Conservation (phyloP, 2,888 invertebrate species). For the Hirtodrosophila alboralis region DNA sequence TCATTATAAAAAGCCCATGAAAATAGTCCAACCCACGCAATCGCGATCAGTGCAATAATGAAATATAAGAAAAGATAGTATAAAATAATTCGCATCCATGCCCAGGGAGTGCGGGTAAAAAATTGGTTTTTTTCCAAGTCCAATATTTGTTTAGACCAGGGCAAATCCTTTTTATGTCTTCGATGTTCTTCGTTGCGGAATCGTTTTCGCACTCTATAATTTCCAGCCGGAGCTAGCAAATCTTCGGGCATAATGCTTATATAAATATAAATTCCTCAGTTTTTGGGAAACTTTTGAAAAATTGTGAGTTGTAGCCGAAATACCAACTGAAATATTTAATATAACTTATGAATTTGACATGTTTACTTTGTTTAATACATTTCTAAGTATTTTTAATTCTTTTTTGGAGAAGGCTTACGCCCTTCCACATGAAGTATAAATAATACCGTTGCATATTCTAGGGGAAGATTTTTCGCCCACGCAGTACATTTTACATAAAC, state of each 20-base stretch:
- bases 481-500: constrained; percentile 27
- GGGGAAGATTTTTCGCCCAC: constrained; percentile 45
- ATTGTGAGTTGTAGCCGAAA: background rate
- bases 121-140: constrained; percentile 48
- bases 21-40: constrained; percentile 22
- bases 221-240: constrained; percentile 34
- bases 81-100: constrained; percentile 41
- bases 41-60: background rate
- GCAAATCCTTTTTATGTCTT: constrained; percentile 40
- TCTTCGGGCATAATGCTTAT: constrained; percentile 42
- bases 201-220: constrained; percentile 52
- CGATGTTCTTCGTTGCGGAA: constrained; percentile 44
- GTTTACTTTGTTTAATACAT: constrained; percentile 8
- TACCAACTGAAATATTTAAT: constrained; percentile 2
- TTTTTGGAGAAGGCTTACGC: background rate
- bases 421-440: constrained; percentile 36
- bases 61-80: constrained; percentile 49
- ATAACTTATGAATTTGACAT: background rate
- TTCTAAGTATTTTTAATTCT: constrained; percentile 5
- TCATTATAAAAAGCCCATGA: background rate
- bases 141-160: constrained; percentile 59
- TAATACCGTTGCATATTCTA: constrained; percentile 6
- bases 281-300: no score
- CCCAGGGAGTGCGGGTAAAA: constrained; percentile 46
- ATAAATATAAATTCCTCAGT: background rate